Evolutionary conservation across 2,888 invertebrate species (phyloP).

Genomic region (Acronicta alni): DNA sequence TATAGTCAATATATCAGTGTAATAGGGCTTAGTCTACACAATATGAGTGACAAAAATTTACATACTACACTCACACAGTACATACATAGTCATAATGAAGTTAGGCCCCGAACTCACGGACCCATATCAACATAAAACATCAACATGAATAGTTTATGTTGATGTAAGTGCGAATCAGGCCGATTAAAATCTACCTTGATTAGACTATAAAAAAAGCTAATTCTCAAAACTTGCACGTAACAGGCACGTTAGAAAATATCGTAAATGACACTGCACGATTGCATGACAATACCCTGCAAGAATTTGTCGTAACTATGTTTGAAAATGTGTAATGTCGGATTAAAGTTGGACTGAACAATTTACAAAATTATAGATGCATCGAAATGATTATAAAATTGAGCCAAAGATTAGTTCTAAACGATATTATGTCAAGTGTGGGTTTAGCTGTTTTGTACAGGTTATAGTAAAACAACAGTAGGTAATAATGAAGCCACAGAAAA

Average conservation of each 20-base stretch:
- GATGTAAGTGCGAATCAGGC: conserved; percentile 8
- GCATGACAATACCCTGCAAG: conserved; percentile 74
- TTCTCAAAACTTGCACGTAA: conserved; percentile 41
- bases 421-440: conserved; percentile 40
- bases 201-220: conserved; percentile 36
- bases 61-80: conserved; percentile 56
- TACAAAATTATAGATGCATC: conserved; percentile 32
- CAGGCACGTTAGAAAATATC: conserved; percentile 42
- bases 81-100: conserved; percentile 43
- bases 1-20: conserved; percentile 35
- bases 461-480: conserved; percentile 15
- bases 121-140: conserved; percentile 37
- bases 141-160: conserved; percentile 29
- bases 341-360: conserved; percentile 19
- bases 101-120: conserved; percentile 39
- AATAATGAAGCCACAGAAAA: no score
- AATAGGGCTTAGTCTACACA: conserved; percentile 58
- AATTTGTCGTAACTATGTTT: conserved; percentile 50
- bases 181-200: conserved; percentile 31
- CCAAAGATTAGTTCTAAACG: conserved; percentile 54
- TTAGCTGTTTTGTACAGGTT: conserved; percentile 17
- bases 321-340: conserved; percentile 46
- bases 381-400: conserved; percentile 58
- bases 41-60: conserved; percentile 59
- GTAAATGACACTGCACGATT: conserved; percentile 61